Evolutionary conservation across 2,113 vertebrate species (phyloP).

Genomic region (Phaetusa simplex): DNA sequence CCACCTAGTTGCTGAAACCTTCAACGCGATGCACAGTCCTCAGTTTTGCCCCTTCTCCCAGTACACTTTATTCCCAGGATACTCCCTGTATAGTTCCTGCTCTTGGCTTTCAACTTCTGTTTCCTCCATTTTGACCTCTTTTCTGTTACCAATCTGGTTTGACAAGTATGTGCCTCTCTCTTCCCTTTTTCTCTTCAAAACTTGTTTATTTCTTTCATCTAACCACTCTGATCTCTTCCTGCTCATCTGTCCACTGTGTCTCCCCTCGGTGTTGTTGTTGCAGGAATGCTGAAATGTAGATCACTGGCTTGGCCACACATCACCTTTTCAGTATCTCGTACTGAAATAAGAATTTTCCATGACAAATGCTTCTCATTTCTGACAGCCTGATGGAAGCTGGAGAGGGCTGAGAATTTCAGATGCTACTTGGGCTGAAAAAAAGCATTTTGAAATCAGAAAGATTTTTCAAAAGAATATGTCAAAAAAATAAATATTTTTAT

Average conservation of each 20-base stretch:
- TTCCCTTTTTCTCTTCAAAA: neutral
- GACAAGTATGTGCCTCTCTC: neutral
- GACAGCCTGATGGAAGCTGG: neutral
- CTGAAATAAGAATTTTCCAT: neutral
- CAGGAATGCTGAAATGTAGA: neutral
- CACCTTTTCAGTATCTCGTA: slow-evolving; percentile 9
- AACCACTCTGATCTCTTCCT: neutral
- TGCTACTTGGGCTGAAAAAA: neutral
- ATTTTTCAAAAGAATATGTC: neutral
- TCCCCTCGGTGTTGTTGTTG: neutral
- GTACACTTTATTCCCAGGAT: neutral
- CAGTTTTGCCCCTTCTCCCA: neutral
- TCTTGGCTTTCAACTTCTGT: neutral
- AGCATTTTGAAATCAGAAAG: neutral
- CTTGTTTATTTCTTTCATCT: neutral
- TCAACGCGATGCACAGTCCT: fast-evolving
- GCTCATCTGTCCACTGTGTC: neutral
- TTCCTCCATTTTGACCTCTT: neutral
- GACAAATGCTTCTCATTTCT: slow-evolving; percentile 1
- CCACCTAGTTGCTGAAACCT: neutral
- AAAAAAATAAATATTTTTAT: neutral
- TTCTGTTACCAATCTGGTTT: neutral
- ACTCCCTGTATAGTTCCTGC: neutral
- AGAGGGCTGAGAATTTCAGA: neutral
- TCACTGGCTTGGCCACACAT: neutral